phyloP scores from a whole-genome alignment of 2,888 invertebrate species.

The Cylindroiulus punctatus region DNA sequence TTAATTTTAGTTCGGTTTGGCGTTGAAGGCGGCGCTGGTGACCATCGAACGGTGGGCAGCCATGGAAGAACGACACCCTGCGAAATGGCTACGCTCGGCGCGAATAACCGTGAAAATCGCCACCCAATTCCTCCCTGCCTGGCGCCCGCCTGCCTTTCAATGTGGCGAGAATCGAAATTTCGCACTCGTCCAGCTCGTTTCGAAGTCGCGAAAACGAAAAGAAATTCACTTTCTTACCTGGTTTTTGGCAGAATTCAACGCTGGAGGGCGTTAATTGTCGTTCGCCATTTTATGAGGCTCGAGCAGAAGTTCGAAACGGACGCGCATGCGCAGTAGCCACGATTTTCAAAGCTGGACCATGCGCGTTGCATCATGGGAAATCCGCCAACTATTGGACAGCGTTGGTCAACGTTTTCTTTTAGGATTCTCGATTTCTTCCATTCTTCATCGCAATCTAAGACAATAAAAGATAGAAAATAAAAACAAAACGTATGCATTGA shows the following conservation, averaged over 20 bases:
- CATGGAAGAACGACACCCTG: slow-evolving; percentile 44
- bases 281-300: slow-evolving; percentile 56
- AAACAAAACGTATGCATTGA: too few relatives aligned
- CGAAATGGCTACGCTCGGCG: slow-evolving; percentile 30
- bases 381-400: neutral
- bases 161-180: neutral
- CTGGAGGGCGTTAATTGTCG: slow-evolving; percentile 59
- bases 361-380: neutral
- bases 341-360: neutral
- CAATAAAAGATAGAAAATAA: too few relatives aligned
- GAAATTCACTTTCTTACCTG: slow-evolving; percentile 56
- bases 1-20: slow-evolving; percentile 51
- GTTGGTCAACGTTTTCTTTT: neutral
- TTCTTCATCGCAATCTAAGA: neutral
- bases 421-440: neutral
- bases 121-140: neutral
- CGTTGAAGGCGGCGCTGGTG: slow-evolving; percentile 54
- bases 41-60: slow-evolving; percentile 16
- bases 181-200: neutral
- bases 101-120: slow-evolving; percentile 36
- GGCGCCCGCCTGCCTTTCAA: neutral
- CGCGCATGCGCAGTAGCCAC: neutral
- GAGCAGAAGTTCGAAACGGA: slow-evolving; percentile 51
- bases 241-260: slow-evolving; percentile 57
- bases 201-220: neutral